Base-by-base conservation (phyloP, 1,140 invertebrate genomes). In the Neodiprion lecontei region DNA sequence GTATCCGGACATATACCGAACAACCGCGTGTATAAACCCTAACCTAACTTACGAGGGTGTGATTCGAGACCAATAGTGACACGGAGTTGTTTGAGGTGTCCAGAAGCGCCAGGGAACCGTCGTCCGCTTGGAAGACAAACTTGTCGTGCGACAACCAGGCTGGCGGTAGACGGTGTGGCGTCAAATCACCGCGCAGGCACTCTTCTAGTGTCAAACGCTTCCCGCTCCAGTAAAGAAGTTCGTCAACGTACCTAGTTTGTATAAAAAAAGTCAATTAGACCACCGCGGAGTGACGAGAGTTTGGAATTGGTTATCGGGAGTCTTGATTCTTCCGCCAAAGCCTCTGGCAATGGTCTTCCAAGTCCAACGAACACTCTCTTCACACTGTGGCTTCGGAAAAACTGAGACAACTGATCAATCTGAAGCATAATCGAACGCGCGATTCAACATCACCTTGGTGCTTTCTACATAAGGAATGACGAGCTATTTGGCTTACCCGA, bases 171-270 rank as follows among this genome's bases (percentile, higher is more conserved):
- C 94, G 90, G 79, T 91, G 91, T 47, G 93, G 94, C 76, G 91
- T 92, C 80, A 95, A 88, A 81, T 95, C 93, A 79, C 93, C 93
- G 82, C 93, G 91, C 79, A 95, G 90, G 85, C 93, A 94, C 89
- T 96, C 94, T 86, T 95, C 93, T 76, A 96, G 89, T 72, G 93
- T 92, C 91, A 96, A 94, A 72, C 94, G 91, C 76, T 92, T 91
- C 74, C 95, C 95, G 78, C 93, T 94, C 94, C 94, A 95, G 86
- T 95, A 96, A 68, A 96, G 88, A 77, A 96, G 90, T 86, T 95
- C 95, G 89, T 96, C 95, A 80, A 95, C 94, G 91, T 95, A 95
- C 80, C 92, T 93, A 81, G 67, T 61, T 12, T 76, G n/a, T 70
- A 69, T 48, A 53, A 66, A 72, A 74, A 74, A 49, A 66, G 2